Percentiles rank a stretch among this genome's conserved stretches.
phyloP scores from a whole-genome alignment of 1,140 invertebrate species.

The Scaptomyza pallida region DNA sequence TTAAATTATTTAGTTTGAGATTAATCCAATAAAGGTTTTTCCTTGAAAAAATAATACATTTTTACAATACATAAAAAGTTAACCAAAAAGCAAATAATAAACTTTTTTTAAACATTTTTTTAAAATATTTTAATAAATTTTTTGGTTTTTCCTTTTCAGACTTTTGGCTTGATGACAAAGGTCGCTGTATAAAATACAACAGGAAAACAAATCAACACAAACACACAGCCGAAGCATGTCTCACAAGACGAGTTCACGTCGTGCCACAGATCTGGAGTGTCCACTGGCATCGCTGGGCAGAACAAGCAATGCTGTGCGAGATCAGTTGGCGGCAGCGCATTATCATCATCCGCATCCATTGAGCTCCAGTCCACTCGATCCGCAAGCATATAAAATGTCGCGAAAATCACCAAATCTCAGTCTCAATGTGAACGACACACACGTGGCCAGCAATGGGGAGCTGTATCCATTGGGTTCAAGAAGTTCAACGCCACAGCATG shows the following conservation, averaged over 20 bases:
- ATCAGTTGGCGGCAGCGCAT: conserved; percentile 65
- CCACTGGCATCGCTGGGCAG: conserved; percentile 86
- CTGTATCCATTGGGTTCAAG: conserved; percentile 44
- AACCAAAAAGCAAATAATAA: too few relatives aligned
- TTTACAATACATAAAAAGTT: too few relatives aligned
- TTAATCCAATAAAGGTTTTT: too few relatives aligned
- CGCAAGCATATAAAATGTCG: conserved; percentile 84
- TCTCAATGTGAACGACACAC: conserved; percentile 57
- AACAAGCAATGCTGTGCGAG: conserved; percentile 83
- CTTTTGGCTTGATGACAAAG: conserved; percentile 11
- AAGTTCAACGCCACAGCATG: conserved; percentile 44
- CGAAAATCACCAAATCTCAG: conserved; percentile 81
- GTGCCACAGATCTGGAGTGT: conserved; percentile 84
- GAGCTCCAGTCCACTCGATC: conserved; percentile 84
- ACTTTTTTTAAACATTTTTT: not conserved
- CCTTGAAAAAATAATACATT: too few relatives aligned
- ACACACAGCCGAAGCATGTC: conserved; percentile 65
- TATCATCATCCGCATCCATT: conserved; percentile 83
- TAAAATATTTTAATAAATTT: not conserved
- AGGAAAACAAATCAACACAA: conserved; percentile 4
- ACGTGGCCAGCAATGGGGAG: conserved; percentile 41
- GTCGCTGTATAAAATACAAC: not conserved
- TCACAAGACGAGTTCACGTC: conserved; percentile 71
- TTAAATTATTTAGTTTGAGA: too few relatives aligned
- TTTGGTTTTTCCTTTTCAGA: conserved; percentile 34